phyloP scores from a whole-genome alignment of 1,140 invertebrate genomes.

The Macrostomum lignano region DNA sequence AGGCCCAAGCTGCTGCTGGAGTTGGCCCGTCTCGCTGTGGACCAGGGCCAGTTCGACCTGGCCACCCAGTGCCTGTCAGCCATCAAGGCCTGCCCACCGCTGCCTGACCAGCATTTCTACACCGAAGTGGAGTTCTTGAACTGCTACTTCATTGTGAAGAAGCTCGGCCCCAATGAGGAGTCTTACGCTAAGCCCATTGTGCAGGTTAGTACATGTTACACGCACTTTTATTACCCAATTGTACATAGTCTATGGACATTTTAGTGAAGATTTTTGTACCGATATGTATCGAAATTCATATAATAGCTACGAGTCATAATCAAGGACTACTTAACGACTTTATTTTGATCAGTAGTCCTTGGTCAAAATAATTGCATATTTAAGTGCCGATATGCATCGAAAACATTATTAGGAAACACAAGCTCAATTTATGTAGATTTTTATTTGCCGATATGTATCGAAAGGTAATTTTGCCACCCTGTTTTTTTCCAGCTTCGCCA shows the following conservation, averaged over 20 bases:
- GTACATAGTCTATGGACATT: neutral
- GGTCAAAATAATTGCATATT: too few species aligned
- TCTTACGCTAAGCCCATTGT: slow-evolving; percentile 15
- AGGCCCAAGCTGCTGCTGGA: slow-evolving; percentile 19
- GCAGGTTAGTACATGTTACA: slow-evolving; percentile 12
- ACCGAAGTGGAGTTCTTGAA: slow-evolving; percentile 20
- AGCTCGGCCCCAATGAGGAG: slow-evolving; percentile 16
- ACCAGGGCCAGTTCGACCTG: slow-evolving; percentile 14
- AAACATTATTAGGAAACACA: too few species aligned
- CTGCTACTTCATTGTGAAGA: slow-evolving; percentile 16
- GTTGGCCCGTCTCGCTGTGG: slow-evolving; percentile 15
- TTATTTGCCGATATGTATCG: too few species aligned
- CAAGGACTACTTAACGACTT: slow-evolving; percentile 2
- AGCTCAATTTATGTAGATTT: too few species aligned
- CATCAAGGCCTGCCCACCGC: slow-evolving; percentile 11
- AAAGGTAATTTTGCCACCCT: neutral
- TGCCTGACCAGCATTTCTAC: slow-evolving; percentile 15
- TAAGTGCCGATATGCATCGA: too few species aligned
- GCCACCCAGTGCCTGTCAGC: slow-evolving; percentile 15
- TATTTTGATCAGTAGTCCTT: too few species aligned
- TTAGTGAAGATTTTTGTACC: too few species aligned
- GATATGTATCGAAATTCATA: too few species aligned
- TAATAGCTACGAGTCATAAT: too few species aligned
- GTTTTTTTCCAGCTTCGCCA: slow-evolving; percentile 12
- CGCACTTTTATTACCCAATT: neutral